These are phyloP conservation scores for Acanthornis magna DNA, from an alignment of 2,797 vertebrate genomes.

Conservation along the genomic window DNA sequence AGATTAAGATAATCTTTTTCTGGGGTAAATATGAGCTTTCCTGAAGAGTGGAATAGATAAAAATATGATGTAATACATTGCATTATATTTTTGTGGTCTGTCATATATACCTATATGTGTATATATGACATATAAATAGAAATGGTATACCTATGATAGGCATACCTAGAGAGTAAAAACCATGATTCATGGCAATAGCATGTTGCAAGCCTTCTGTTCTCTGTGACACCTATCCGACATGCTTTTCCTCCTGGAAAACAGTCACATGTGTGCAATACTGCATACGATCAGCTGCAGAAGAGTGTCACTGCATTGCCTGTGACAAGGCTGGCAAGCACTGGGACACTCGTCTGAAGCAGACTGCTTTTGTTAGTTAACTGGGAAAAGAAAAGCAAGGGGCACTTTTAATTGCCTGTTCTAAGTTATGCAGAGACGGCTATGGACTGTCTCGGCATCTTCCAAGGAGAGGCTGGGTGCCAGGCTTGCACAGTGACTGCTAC, in stretches of 20 bases:
- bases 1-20: background rate
- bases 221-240: background rate
- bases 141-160: background rate
- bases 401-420: background rate
- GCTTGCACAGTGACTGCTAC: accelerated
- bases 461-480: background rate
- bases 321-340: background rate
- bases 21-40: background rate
- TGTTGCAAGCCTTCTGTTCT: background rate
- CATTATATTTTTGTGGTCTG: background rate
- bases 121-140: background rate
- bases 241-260: background rate
- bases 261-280: background rate
- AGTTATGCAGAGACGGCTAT: background rate
- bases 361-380: background rate
- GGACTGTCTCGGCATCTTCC: background rate
- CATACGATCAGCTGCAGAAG: background rate
- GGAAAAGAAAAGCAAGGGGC: background rate
- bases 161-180: background rate
- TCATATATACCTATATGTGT: too few relatives aligned
- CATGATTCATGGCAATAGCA: background rate
- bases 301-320: background rate
- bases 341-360: background rate
- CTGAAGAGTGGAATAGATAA: background rate
- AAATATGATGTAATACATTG: background rate